Evolutionary conservation across 2,113 vertebrate species (phyloP), one percentile per base, ranked within the genome.

Genomic region (Holacanthus passer): DNA sequence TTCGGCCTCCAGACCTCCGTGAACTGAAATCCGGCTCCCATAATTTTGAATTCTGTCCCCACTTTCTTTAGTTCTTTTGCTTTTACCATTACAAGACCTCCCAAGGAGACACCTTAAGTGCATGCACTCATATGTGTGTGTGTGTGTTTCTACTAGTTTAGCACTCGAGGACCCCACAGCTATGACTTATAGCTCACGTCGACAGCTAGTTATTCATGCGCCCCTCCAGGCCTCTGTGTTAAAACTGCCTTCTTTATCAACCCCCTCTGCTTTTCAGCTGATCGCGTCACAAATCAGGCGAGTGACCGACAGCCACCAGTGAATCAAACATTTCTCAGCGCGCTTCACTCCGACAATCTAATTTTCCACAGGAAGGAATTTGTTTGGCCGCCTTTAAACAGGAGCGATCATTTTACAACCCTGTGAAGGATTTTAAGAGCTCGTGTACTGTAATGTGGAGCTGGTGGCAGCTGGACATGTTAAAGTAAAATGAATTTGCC

Each of bases 181-280:
- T 66, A 67, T 86, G 86, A 90, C 82, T 85, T 92, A 87, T 43
- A 70, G 78, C 66, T 81, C n/a, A 52, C 0, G 53, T 64, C 4
- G 62, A 73, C 85, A 84, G 82, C 48, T 80, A 59, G 43, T 83
- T 83, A 86, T 87, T 93, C 79, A 87, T 76, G 66, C 29, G 0
- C 81, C 76, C 75, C 85, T 56, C 3, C n/a, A 35, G 87, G 79
- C 85, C 66, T 53, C 70, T 47, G 53, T 50, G 70, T 77, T 77
- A 53, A 81, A 78, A 75, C 50, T 5, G 55, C 35, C 60, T 41
- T 70, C 58, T 87, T 87, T 66, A 79, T 63, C 43, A 50, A 66
- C 67, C 58, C 56, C 65, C 52, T 82, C 67, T 8, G 59, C 60
- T 77, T 67, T 65, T 68, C 79, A 82, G 48, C 48, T 31, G 50